Evolutionary conservation across 2,797 vertebrate species (phyloP), one percentile per base, ranked within the genome.

Genomic region (Prunella strophiata): DNA sequence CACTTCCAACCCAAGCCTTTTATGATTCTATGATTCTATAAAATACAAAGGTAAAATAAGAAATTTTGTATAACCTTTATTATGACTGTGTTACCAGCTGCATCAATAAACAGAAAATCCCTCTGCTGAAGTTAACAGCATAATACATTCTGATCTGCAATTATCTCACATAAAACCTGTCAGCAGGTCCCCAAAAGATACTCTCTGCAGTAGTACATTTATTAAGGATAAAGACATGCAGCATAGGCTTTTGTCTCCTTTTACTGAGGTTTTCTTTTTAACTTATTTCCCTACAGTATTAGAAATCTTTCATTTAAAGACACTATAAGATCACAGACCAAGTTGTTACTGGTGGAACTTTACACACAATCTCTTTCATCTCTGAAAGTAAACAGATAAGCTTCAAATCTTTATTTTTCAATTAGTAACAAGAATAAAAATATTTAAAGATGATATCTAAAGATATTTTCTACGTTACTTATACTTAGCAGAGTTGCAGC

Each of bases 51-150:
- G 38, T 63, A 42, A 74, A 58, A 22, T 58, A 47, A 77, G 16
- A 85, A 72, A 65, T 54, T 67, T 72, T 6, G 2, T 50, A 40
- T 40, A 88, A 74, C n/a, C 50, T 59, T 52, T 83, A 48, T 78
- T 72, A 71, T 74, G 68, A 71, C 61, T 80, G 18, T 65, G 45
- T 71, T 75, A 89, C 10, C 45, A 88, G 42, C 16, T 68, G 18
- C 70, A 94, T 68, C 79, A 94, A 92, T 84, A 85, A 95, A 89
- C 23, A 91, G 74, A 85, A 93, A 92, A 91, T 84, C 85, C 75
- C 72, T 88, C n/a, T 72, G 82, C 38, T 94, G 58, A 91, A 65
- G 54, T 80, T 94, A 88, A 83, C 34, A 67, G 12, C 23, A 43
- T 85, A 91, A 88, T 88, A 52, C 26, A 58, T 71, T 80, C 67